Conservation (phyloP, 2,113 vertebrate genomes). For the Syngnathus floridae region DNA sequence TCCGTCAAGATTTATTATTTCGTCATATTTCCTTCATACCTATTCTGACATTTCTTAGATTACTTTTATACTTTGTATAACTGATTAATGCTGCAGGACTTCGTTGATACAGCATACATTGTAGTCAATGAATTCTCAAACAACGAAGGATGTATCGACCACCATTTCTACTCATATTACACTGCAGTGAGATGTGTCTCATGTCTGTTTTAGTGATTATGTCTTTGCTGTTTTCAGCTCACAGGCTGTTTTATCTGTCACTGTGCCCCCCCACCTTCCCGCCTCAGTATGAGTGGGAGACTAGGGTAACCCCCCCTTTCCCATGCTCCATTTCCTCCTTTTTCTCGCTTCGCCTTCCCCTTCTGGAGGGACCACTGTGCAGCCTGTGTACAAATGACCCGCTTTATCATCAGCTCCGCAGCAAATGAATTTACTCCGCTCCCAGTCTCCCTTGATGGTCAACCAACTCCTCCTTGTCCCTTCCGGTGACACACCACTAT, state of each 20-base stretch:
- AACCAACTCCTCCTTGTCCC: constrained; percentile 30
- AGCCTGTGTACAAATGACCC: constrained; percentile 52
- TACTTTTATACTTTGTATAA: no score
- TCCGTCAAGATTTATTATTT: no score
- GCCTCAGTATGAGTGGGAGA: constrained; percentile 36
- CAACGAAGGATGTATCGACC: constrained; percentile 41
- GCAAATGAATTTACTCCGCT: constrained; percentile 46
- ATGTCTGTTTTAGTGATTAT: constrained; percentile 60
- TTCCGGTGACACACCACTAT: constrained; percentile 30
- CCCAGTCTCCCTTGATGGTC: constrained; percentile 30
- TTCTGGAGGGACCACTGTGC: constrained; percentile 34
- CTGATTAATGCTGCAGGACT: neutral
- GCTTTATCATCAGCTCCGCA: constrained; percentile 42
- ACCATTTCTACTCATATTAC: constrained; percentile 32
- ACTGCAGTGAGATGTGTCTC: constrained; percentile 55
- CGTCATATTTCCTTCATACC: no score
- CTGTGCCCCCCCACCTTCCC: constrained; percentile 26
- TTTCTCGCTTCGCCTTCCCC: constrained; percentile 22
- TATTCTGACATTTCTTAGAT: no score
- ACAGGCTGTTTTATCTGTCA: constrained; percentile 64
- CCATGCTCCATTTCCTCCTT: constrained; percentile 50
- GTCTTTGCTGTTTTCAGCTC: constrained; percentile 62
- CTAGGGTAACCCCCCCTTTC: constrained; percentile 26
- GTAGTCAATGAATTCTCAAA: constrained; percentile 43
- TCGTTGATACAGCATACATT: neutral